Evolutionary conservation across 2,888 invertebrate species (phyloP).

Genomic region (Euzophera pinguis): DNA sequence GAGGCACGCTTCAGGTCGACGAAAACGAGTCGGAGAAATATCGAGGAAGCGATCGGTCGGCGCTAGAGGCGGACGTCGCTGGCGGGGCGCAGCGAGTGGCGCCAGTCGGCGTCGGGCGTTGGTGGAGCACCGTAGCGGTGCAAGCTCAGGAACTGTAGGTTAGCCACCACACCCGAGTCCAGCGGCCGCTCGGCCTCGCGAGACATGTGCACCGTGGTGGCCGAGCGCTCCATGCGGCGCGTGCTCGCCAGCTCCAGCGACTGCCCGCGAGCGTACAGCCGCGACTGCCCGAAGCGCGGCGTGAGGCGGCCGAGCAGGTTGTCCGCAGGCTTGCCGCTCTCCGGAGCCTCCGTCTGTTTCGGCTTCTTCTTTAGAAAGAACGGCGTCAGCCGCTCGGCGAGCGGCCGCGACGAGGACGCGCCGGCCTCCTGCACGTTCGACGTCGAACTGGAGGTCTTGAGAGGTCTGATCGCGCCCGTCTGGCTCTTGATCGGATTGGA

Average conservation of each 20-base stretch:
- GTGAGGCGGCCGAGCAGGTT: constrained; percentile 67
- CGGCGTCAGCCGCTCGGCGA: constrained; percentile 69
- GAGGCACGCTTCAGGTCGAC: constrained; percentile 68
- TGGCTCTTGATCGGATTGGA: constrained; percentile 69
- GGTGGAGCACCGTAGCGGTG: constrained; percentile 63
- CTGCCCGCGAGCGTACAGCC: constrained; percentile 63
- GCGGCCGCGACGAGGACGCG: constrained; percentile 49
- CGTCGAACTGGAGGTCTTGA: constrained; percentile 68
- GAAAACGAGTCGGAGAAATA: constrained; percentile 61
- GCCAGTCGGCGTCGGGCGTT: constrained; percentile 25
- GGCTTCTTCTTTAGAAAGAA: constrained; percentile 70
- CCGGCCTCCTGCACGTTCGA: constrained; percentile 69
- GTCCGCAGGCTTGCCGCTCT: constrained; percentile 38
- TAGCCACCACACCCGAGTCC: constrained; percentile 66
- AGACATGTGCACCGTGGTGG: constrained; percentile 60
- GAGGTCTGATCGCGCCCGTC: constrained; percentile 42
- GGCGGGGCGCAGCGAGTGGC: constrained; percentile 36
- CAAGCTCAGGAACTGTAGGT: constrained; percentile 66
- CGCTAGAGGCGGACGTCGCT: not conserved
- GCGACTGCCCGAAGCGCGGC: constrained; percentile 69
- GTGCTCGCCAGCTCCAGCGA: constrained; percentile 58
- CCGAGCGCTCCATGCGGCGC: constrained; percentile 64
- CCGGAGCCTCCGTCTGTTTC: constrained; percentile 47
- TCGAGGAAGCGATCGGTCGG: constrained; percentile 46
- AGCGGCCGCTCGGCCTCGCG: constrained; percentile 36